These are phyloP conservation scores for Corythornis cristatus DNA, from an alignment of 2,113 vertebrate genomes.

Conservation along the genomic window DNA sequence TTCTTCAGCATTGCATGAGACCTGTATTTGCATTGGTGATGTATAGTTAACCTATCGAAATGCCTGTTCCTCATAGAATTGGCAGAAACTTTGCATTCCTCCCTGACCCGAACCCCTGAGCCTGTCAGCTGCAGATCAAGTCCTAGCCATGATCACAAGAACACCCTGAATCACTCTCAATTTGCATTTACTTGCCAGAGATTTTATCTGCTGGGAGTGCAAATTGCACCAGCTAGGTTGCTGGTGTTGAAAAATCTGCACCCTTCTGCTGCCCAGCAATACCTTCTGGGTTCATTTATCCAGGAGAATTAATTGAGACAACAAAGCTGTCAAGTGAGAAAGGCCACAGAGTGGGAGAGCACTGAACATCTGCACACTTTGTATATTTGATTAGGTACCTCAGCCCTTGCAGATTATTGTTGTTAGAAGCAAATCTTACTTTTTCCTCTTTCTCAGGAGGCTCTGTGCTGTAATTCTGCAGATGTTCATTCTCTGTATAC, in stretches of 20 bases:
- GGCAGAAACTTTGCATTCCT: background rate
- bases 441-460: background rate
- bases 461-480: background rate
- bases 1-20: background rate
- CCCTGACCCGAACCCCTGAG: background rate
- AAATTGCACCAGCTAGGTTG: background rate
- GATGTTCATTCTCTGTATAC: background rate
- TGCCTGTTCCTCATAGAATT: background rate
- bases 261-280: background rate
- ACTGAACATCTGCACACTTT: background rate
- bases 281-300: background rate
- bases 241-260: background rate
- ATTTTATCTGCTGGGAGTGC: conserved; percentile 5
- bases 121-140: background rate
- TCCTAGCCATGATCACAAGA: background rate
- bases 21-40: background rate
- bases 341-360: background rate
- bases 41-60: background rate
- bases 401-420: background rate
- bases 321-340: background rate
- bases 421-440: background rate
- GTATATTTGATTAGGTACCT: background rate
- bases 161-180: background rate
- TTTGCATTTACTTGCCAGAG: conserved; percentile 36
- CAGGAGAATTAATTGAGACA: background rate